A percentile compares a stretch with the other conserved stretches of the same genome.
Evolutionary conservation across 2,888 invertebrate genomes (phyloP).

Genomic region (Cepaea hortensis): DNA sequence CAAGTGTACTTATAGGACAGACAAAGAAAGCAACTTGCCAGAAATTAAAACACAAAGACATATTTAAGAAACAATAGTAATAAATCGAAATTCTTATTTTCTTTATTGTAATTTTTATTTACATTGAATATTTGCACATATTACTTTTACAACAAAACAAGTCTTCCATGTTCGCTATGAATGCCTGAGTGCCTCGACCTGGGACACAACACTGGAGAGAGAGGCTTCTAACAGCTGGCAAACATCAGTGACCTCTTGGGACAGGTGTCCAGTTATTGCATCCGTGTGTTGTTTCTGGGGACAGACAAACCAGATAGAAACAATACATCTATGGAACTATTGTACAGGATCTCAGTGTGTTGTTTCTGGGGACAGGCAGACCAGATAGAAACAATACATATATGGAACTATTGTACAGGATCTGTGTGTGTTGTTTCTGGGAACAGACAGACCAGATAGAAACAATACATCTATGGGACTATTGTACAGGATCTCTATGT

Average conservation of each 20-base stretch:
- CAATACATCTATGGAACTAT: no score
- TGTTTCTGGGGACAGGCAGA: no score
- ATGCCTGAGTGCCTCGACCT: conserved; percentile 57
- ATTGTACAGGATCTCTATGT: no score
- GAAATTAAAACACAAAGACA: no score
- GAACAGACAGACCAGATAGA: no score
- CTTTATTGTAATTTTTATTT: not conserved
- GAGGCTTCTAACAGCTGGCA: conserved; percentile 58
- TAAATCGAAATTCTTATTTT: not conserved
- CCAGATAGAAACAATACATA: no score
- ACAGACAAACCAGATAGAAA: not conserved
- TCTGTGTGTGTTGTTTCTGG: no score
- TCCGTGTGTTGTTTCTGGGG: conserved; percentile 66
- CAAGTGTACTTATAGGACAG: no score
- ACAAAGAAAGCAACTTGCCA: no score
- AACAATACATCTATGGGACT: no score
- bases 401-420: no score
- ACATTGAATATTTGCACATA: not conserved
- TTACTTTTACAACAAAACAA: not conserved
- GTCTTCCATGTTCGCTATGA: not conserved
- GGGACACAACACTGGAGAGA: conserved; percentile 53
- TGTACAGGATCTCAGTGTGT: no score
- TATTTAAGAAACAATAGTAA: not conserved
- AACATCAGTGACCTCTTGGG: conserved; percentile 53
- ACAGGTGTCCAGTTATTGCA: conserved; percentile 55